Base-by-base conservation (phyloP, 2,888 invertebrate species). In the Standfussiana lucernea region DNA sequence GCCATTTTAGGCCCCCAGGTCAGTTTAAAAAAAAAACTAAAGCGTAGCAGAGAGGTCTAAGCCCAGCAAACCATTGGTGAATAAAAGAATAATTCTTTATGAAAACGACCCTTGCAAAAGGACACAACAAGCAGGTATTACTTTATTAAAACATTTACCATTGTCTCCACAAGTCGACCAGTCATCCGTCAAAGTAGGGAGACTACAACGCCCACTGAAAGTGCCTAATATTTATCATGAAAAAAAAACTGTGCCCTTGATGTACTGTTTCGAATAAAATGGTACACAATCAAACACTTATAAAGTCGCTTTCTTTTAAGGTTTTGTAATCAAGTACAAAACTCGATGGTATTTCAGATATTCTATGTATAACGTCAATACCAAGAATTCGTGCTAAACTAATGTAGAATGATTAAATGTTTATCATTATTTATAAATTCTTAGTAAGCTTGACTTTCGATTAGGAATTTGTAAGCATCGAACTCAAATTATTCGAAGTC, bases 291-390 rank as follows among this genome's bases (percentile, higher is more conserved):
- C 18, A 77, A 61, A n/a, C n/a, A 37, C 40, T 37, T 47, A 5
- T 47, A 61, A 28, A 18, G 28, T 37, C 18, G 13, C 28, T 47
- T 37, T 72, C 35, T 53, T 7, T 13, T 10, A 65, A 56, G 7
- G 28, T 32, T 37, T 64, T 53, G 62, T 74, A 64, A 75, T 59
- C 7, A 74, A 50, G 8, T 32, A 28, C 18, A 28, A 18, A 37
- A 56, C 18, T 37, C 18, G 24, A 21, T 32, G 24, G 24, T 10
- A 45, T 37, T 76, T 32, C 8, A 56, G 77, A 47, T 28, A 74
- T 18, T 74, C 21, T 24, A 18, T 59, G 6, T 75, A n/a, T 40
- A 21, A 61, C 18, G 24, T 18, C 56, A 40, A 15, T n/a, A 40
- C 64, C 18, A 13, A 35, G 13, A 50, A 24, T 18, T 18, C 77